Evolutionary conservation across 2,113 vertebrate species (phyloP), one percentile per base, ranked within the genome.

Genomic region (Takifugu flavidus): DNA sequence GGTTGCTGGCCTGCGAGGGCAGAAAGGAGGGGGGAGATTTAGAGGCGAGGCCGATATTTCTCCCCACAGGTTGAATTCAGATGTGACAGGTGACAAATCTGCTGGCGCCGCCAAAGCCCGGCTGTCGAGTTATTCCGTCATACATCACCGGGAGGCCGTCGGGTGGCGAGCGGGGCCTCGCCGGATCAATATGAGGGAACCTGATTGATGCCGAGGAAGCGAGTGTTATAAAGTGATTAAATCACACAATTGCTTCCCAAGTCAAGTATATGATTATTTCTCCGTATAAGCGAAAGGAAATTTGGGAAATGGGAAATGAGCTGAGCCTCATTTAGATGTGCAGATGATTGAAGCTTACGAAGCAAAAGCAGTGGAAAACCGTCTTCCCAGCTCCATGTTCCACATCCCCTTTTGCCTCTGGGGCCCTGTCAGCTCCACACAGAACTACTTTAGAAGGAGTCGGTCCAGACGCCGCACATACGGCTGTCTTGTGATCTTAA

Each of bases 1-100:
- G 97, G 89, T 94, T 98, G n/a, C 91, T 93, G 6, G 96, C 95
- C 97, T 99, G 57, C 27, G 62, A 66, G 61, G 6, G 25, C n/a
- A 27, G 45, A 25, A 65, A 66, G 61, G 6, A 20, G 20, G 26
- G 46, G 20, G 31, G 49, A 26, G 29, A 45, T 52, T 62, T 43
- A 72, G 15, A 60, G 8, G 47, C 0, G 5, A 66, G 47, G 27
- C 25, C 25, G 51, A 49, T n/a, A 56, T 67, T 49, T 15, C 28
- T 0, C 20, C 13, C 29, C 49, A n/a, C 25, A 61, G 56, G 49
- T 3, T 39, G 13, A n/a, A 67, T 62, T 67, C 14, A 51, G 5
- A 62, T 4, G 8, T 12, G 0, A 56, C 2, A 10, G 13, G 5
- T 45, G 31, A 72, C 70, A 45, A 60, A 66, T 42, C 25, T 60